These are phyloP conservation scores for Cynopterus brachyotis DNA, from an alignment of 2,113 vertebrate species.

Conservation along the genomic window DNA sequence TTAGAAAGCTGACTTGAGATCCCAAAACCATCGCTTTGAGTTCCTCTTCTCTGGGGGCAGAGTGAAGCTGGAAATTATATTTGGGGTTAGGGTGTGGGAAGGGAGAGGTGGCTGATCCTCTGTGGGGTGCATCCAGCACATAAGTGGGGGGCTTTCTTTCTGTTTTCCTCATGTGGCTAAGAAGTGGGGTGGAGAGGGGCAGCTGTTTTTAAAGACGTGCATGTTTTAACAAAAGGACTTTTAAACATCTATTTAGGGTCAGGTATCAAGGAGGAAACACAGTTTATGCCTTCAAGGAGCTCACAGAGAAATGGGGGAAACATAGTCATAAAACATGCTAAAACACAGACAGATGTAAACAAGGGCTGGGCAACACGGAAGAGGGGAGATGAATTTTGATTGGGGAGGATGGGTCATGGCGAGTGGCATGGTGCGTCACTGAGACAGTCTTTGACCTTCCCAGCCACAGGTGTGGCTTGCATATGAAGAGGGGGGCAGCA, in stretches of 20 bases:
- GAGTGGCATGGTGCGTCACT: neutral
- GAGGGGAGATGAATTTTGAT: neutral
- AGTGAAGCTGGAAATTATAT: neutral
- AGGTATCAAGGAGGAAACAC: neutral
- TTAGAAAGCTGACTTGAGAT: neutral
- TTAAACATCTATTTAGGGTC: neutral
- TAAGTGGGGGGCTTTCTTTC: neutral
- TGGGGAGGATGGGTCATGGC: neutral
- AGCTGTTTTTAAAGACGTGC: neutral
- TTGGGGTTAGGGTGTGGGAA: neutral
- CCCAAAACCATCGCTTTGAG: neutral
- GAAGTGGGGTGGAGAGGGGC: neutral
- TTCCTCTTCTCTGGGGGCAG: neutral
- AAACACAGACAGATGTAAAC: neutral
- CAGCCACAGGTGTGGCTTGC: neutral
- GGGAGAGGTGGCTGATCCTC: neutral
- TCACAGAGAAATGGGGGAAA: neutral
- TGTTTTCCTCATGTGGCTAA: neutral
- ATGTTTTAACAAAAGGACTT: slow-evolving; percentile 14
- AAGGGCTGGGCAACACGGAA: neutral
- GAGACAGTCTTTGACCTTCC: neutral
- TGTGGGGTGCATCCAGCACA: no score
- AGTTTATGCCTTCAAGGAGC: neutral
- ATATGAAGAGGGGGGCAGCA: neutral
- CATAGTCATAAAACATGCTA: neutral